Evolutionary conservation across 2,888 invertebrate species (phyloP).

Genomic region (Tubulanus polymorphus): DNA sequence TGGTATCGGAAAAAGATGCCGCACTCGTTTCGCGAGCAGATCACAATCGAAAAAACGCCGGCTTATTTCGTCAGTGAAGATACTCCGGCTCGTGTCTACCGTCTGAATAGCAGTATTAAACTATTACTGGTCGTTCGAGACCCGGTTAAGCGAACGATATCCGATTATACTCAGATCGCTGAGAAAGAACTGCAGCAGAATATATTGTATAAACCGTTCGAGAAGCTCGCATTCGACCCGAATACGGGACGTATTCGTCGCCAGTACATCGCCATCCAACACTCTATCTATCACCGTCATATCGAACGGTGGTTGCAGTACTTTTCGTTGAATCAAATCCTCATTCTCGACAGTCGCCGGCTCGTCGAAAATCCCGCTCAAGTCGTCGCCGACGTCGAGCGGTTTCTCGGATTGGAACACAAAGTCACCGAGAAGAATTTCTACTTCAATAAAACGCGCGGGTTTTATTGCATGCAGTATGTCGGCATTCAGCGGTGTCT

Average conservation of each 20-base stretch:
- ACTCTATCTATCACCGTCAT: conserved; percentile 61
- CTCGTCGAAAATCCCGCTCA: conserved; percentile 42
- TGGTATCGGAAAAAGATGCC: conserved; percentile 91
- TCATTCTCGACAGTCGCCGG: conserved; percentile 72
- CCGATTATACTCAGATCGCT: conserved; percentile 91
- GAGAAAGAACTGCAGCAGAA: conserved; percentile 55
- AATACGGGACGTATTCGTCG: conserved; percentile 51
- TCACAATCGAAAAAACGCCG: conserved; percentile 96
- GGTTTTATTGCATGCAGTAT: conserved; percentile 76
- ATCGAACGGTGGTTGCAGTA: conserved; percentile 87
- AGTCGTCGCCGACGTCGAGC: conserved; percentile 44
- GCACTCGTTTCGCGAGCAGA: conserved; percentile 82
- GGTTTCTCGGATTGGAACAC: conserved; percentile 43
- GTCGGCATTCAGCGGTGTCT: conserved; percentile 66
- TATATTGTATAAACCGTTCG: conserved; percentile 42
- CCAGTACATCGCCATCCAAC: conserved; percentile 54
- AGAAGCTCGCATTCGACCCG: conserved; percentile 50
- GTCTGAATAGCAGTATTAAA: conserved; percentile 87
- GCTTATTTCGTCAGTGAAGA: conserved; percentile 94
- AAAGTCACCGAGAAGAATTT: conserved; percentile 66
- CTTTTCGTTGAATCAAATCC: conserved; percentile 85
- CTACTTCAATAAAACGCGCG: conserved; percentile 94
- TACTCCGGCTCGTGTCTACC: conserved; percentile 88
- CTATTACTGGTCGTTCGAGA: conserved; percentile 90
- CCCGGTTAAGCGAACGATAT: conserved; percentile 91